Evolutionary conservation across 2,888 invertebrate genomes (phyloP), one percentile per base, ranked within the genome.

Genomic region (Habrosyne pyritoides): DNA sequence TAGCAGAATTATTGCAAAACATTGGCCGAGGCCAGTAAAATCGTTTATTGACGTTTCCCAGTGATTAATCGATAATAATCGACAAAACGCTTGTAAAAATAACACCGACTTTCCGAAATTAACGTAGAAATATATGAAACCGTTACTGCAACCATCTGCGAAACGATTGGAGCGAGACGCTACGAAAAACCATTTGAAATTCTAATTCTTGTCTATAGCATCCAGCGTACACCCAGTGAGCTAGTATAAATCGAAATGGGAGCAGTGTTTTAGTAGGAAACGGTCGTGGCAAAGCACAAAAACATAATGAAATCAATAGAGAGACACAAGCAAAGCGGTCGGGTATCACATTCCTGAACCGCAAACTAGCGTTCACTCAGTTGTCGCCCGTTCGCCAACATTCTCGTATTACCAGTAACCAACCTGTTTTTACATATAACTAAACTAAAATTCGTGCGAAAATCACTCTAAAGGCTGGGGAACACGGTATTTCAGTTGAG

Each of bases 391-490:
- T 71, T 81, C 76, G 71, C 81, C 69, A 70, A 65, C 72, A 74
- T 80, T 85, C 81, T 88, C 81, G 70, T 70, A 70, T 88, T 86
- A 82, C 86, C 56, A 60, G 63, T 71, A 61, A 55, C 71, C 67
- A 68, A 63, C 71, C 61, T 60, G 64, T 71, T 73, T 72, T 73
- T 74, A 69, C 67, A 61, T 52, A 54, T 53, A 67, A 71, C 64
- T 46, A 71, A 71, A 71, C 60, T 58, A 22, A 57, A 68, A 64
- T 66, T 47, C 56, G 55, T 60, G 57, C 71, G 54, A 80, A 77
- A 61, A 56, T 55, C 53, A 66, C 65, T 73, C 75, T 77, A 77
- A 76, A 49, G 50, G 33, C 69, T 53, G 63, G 62, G 68, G 56
- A 64, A 70, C 63, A 71, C 30, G 63, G 64, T 48, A 64, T 67